These are phyloP conservation scores for Andrena flavipes DNA, from an alignment of 2,888 invertebrate species.

Conservation along the genomic window DNA sequence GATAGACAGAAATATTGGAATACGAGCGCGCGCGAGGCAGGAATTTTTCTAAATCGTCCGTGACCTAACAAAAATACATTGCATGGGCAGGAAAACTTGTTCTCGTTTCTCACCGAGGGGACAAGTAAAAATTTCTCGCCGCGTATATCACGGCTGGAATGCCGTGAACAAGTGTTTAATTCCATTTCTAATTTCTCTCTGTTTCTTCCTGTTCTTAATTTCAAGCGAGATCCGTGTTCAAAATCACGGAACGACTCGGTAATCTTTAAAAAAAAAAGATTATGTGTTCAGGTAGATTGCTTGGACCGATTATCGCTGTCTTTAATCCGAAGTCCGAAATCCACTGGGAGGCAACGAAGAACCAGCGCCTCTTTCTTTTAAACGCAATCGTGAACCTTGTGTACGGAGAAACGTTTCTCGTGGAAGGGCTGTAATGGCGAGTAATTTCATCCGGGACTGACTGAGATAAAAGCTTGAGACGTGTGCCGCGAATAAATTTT, in stretches of 20 bases:
- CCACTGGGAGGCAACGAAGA: neutral
- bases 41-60: constrained; percentile 15
- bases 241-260: neutral
- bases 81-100: neutral
- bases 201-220: neutral
- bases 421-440: neutral
- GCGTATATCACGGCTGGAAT: neutral
- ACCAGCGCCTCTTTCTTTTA: neutral
- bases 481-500: neutral
- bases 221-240: neutral
- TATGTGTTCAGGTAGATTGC: neutral
- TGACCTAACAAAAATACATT: neutral
- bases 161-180: constrained; percentile 7
- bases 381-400: neutral
- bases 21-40: neutral
- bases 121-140: neutral
- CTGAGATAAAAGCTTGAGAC: neutral
- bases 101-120: neutral
- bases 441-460: constrained; percentile 3
- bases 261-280: constrained; percentile 1
- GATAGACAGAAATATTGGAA: constrained; percentile 40
- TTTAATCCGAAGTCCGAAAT: constrained; percentile 22
- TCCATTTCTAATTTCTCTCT: constrained; percentile 4
- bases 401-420: constrained; percentile 1
- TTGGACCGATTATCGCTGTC: constrained; percentile 8